Evolutionary conservation across 37 sponge, comb jelly and placozoan species (phyloP).

Genomic region (Cliona cf. orientalis): DNA sequence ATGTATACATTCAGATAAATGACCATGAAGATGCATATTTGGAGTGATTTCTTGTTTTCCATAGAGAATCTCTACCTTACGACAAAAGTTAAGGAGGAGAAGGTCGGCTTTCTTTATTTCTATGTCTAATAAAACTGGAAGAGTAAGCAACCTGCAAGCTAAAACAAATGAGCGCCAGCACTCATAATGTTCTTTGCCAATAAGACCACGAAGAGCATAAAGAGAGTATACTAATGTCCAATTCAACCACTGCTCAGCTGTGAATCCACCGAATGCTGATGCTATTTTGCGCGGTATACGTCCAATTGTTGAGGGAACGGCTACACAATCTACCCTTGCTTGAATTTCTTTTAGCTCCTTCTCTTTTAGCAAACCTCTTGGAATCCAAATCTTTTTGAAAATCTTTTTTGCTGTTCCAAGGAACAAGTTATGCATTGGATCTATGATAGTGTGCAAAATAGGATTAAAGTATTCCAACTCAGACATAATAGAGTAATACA

Average conservation of each 20-base stretch:
- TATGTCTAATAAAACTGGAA: not conserved
- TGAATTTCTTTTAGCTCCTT: not conserved
- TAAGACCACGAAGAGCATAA: not conserved
- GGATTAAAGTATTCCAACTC: conserved; percentile 20
- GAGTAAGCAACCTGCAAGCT: conserved; percentile 25
- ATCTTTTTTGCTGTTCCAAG: conserved; percentile 5
- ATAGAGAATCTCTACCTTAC: conserved; percentile 8
- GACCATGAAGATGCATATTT: conserved; percentile 37
- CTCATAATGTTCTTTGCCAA: conserved; percentile 21
- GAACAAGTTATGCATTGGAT: conserved; percentile 24
- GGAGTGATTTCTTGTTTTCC: conserved; percentile 15
- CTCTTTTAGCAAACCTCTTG: not conserved
- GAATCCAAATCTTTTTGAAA: not conserved
- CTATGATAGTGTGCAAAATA: not conserved
- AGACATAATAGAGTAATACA: not conserved
- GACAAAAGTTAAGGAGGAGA: conserved; percentile 13
- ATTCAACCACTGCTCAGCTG: not conserved
- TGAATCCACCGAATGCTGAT: not conserved
- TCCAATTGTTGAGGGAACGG: not conserved
- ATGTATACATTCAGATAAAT: not conserved
- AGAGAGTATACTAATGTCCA: not conserved
- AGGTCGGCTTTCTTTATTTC: not conserved
- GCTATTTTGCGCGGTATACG: not conserved
- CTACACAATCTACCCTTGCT: not conserved
- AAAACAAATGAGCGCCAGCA: conserved; percentile 32